Evolutionary conservation across 1,140 invertebrate species (phyloP), one percentile per base, ranked within the genome.

Genomic region (Pseudomyrmex pallidus): DNA sequence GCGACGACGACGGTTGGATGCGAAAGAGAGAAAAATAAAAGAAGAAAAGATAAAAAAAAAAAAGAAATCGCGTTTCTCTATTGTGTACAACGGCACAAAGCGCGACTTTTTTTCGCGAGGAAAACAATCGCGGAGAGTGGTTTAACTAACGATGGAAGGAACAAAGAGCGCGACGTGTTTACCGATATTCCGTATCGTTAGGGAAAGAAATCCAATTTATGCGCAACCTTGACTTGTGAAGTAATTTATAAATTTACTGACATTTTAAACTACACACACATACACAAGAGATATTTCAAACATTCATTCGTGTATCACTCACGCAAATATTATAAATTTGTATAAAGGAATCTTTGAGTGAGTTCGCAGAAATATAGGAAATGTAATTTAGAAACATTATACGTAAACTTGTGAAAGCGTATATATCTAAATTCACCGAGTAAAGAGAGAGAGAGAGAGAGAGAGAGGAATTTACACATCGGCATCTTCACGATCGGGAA

Each of bases 91-190:
- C 1, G 44, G 44, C 46, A 80, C 22, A 72, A 72, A 61, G 20
- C 44, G 59, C 12, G 46, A 72, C 15, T 17, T 57, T 56, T 56
- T 54, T 5, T 13, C n/a, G 44, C 44, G 12, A 61, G 46, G 70
- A 15, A 20, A 59, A 59, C 44, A 72, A 78, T 68, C 44, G 12
- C 22, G 12, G 72, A 72, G 22, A 61, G 35, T 54, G 17, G 25
- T 76, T 9, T 50, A 72, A 80, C 54, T 59, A 68, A 68, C 57
- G 15, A 67, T 56, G 50, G 46, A 80, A 59, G 5, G 7, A 25
- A 57, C 64, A 57, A 78, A 78, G 44, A 20, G 20, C 20, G 5
- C 20, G 44, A 68, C 15, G 22, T 35, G 35, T 22, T 44, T 64
- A 10, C n/a, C 10, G 20, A 78, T 68, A 70, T 5, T 59, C 70